Conservation (phyloP, 2,888 invertebrate genomes). For the Standfussiana lucernea region DNA sequence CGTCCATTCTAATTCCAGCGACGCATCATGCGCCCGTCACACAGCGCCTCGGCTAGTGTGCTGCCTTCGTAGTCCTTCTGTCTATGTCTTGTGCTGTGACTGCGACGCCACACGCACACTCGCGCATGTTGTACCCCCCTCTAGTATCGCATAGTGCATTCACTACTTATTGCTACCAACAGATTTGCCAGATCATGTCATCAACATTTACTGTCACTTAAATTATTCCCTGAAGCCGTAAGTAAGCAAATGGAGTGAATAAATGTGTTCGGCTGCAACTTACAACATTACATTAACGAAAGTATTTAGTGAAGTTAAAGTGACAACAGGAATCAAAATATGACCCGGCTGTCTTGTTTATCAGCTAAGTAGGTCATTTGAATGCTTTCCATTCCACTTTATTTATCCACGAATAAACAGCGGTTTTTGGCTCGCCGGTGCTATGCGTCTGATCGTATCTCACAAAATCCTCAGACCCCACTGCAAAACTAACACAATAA, state of each 20-base stretch:
- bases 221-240: slow-evolving; percentile 38
- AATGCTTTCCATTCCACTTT: slow-evolving; percentile 13
- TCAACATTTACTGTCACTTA: slow-evolving; percentile 36
- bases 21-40: slow-evolving; percentile 9
- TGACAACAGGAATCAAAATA: slow-evolving; percentile 15
- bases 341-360: not conserved
- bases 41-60: slow-evolving; percentile 1
- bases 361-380: slow-evolving; percentile 29
- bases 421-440: slow-evolving; percentile 1
- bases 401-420: slow-evolving; percentile 11
- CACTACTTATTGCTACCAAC: slow-evolving; percentile 36
- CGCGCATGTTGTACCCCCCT: not conserved
- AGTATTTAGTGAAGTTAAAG: slow-evolving; percentile 16
- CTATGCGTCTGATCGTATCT: slow-evolving; percentile 20
- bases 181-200: slow-evolving; percentile 48
- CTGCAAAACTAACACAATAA: slow-evolving; percentile 17
- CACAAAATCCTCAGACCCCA: not conserved
- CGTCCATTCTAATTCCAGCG: slow-evolving; percentile 48
- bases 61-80: slow-evolving; percentile 35
- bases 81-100: slow-evolving; percentile 19
- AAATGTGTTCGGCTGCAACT: slow-evolving; percentile 7
- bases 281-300: not conserved
- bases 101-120: slow-evolving; percentile 3
- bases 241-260: slow-evolving; percentile 29
- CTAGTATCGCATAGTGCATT: slow-evolving; percentile 3